A percentile compares a stretch with the other conserved stretches of the same genome.
phyloP scores from a whole-genome alignment of 2,888 invertebrate genomes.

The Andrena minutula region DNA sequence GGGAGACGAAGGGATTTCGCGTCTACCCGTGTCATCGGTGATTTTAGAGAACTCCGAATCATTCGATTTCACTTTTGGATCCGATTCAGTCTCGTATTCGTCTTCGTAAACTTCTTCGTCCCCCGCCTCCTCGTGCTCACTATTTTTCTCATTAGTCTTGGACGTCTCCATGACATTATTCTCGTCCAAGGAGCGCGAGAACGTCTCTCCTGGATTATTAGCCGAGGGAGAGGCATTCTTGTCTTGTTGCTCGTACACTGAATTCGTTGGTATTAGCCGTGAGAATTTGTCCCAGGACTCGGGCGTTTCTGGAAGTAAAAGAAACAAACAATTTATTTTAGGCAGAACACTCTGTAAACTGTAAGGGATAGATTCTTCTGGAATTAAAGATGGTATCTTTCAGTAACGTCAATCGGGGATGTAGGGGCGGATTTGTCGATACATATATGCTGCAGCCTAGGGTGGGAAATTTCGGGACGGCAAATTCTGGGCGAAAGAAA shows the following conservation, averaged over 20 bases:
- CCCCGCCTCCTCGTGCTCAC: slow-evolving; percentile 65
- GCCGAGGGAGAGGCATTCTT: slow-evolving; percentile 53
- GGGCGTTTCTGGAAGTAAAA: slow-evolving; percentile 65
- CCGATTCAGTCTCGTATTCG: slow-evolving; percentile 67
- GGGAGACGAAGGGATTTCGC: slow-evolving; percentile 30
- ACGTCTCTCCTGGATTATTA: slow-evolving; percentile 52
- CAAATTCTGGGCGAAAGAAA: too few species aligned
- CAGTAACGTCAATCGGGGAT: too few species aligned
- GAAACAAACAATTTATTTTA: neutral
- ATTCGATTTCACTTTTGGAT: slow-evolving; percentile 53
- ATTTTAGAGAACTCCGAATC: slow-evolving; percentile 60
- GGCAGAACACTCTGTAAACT: too few species aligned
- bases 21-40: slow-evolving; percentile 35
- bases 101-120: slow-evolving; percentile 60
- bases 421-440: too few species aligned
- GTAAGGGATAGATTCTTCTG: too few species aligned
- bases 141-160: slow-evolving; percentile 55
- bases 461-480: too few species aligned
- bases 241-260: slow-evolving; percentile 75
- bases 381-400: too few species aligned
- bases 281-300: slow-evolving; percentile 74
- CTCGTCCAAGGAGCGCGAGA: slow-evolving; percentile 65
- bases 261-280: slow-evolving; percentile 78
- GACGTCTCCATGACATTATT: slow-evolving; percentile 70
- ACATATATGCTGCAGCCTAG: too few species aligned